A percentile compares a stretch with the other conserved stretches of the same genome.
phyloP scores from a whole-genome alignment of 1,140 invertebrate species.

The Stratiolaelaps scimitus region DNA sequence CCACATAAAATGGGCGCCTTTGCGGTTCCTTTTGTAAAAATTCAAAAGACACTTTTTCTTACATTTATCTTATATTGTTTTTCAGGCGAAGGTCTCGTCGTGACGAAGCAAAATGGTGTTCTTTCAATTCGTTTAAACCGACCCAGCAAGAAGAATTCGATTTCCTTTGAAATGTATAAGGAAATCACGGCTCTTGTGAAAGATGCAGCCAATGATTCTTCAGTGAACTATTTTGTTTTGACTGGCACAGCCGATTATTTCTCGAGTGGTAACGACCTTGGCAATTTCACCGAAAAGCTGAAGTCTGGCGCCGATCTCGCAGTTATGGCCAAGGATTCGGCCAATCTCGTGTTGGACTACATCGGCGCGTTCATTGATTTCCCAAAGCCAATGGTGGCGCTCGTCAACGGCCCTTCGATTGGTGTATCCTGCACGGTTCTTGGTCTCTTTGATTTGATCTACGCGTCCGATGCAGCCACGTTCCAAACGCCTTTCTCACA shows the following conservation, averaged over 20 bases:
- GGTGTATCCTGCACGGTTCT: conserved; percentile 72
- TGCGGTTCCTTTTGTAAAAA: too few relatives aligned
- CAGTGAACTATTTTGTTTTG: conserved; percentile 51
- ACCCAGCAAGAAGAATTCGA: conserved; percentile 63
- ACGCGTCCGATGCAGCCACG: conserved; percentile 67
- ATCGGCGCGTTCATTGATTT: conserved; percentile 67
- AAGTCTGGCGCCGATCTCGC: conserved; percentile 39
- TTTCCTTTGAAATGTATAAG: conserved; percentile 56
- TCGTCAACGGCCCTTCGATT: conserved; percentile 87
- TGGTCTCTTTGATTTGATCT: conserved; percentile 73
- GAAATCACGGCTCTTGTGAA: conserved; percentile 52
- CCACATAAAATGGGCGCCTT: too few relatives aligned
- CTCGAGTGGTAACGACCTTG: conserved; percentile 76
- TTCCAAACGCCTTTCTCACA: conserved; percentile 72
- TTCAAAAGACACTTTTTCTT: too few relatives aligned
- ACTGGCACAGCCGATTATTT: conserved; percentile 65
- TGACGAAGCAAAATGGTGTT: conserved; percentile 44
- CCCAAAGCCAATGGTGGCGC: conserved; percentile 70
- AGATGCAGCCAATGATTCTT: conserved; percentile 51
- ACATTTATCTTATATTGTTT: too few relatives aligned
- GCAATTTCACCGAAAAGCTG: conserved; percentile 34
- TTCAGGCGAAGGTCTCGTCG: conserved; percentile 34
- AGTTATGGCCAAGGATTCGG: conserved; percentile 41
- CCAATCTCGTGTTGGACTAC: conserved; percentile 48
- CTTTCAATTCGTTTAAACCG: conserved; percentile 57